Percentiles rank a stretch among this genome's conserved stretches.
Evolutionary conservation across 2,113 vertebrate species (phyloP).

Genomic region (Fregetta grallaria): DNA sequence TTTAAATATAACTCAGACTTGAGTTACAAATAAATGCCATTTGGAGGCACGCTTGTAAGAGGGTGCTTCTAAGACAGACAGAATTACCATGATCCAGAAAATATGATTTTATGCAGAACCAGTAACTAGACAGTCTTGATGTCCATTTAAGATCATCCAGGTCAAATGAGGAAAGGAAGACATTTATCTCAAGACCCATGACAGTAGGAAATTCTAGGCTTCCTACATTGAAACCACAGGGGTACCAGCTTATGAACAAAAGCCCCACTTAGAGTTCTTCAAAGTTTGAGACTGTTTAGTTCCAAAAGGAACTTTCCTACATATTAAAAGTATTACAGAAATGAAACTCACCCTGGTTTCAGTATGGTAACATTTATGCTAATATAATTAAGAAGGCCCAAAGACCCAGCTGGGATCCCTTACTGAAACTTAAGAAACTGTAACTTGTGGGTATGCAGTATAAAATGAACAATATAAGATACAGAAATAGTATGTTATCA

Average conservation of each 20-base stretch:
- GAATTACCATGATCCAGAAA: background rate
- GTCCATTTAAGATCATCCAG: background rate
- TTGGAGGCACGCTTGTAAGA: background rate
- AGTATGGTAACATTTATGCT: background rate
- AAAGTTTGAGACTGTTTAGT: background rate
- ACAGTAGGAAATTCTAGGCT: background rate
- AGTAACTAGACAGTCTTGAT: background rate
- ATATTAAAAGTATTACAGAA: background rate
- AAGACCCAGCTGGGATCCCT: background rate
- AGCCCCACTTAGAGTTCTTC: background rate
- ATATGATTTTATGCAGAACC: background rate
- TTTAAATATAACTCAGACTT: background rate
- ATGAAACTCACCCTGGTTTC: background rate
- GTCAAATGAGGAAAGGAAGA: background rate
- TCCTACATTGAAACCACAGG: background rate
- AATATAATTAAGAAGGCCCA: background rate
- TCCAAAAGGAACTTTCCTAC: background rate
- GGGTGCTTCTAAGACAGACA: background rate
- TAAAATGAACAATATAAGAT: background rate
- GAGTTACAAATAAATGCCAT: background rate
- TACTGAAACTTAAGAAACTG: rapidly evolving
- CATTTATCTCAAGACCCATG: background rate
- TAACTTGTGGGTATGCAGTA: rapidly evolving
- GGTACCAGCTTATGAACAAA: background rate
- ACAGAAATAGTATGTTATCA: background rate